phyloP scores from a whole-genome alignment of 1,140 invertebrate species.

The Fopius arisanus region DNA sequence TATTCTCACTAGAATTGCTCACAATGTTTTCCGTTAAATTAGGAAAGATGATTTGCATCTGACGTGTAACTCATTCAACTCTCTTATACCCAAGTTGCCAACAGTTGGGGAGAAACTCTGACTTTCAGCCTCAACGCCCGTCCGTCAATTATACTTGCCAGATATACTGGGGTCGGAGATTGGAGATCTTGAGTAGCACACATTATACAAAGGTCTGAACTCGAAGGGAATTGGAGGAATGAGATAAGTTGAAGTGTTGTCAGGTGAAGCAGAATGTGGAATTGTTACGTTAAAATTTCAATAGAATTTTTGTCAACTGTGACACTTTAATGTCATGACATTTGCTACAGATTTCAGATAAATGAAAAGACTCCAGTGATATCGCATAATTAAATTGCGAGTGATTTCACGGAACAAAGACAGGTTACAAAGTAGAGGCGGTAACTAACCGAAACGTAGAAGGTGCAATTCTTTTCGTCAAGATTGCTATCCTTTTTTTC shows the following conservation, averaged over 20 bases:
- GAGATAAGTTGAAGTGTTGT: constrained; percentile 15
- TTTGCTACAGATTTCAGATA: background rate
- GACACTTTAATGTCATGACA: background rate
- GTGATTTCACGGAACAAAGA: background rate
- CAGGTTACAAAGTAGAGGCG: background rate
- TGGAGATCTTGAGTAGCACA: constrained; percentile 13
- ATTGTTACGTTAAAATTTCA: background rate
- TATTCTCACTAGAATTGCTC: background rate
- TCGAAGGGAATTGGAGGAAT: constrained; percentile 12
- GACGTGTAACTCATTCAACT: constrained; percentile 47
- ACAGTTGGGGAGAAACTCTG: constrained; percentile 44
- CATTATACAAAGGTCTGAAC: background rate
- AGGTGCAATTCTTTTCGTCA: constrained; percentile 5
- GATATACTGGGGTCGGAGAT: constrained; percentile 19
- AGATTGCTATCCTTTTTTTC: constrained; percentile 3
- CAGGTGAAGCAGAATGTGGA: background rate
- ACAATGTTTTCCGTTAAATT: constrained; percentile 59
- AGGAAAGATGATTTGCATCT: constrained; percentile 63
- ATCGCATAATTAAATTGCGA: background rate
- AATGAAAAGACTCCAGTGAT: background rate
- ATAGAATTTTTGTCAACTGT: too few relatives aligned
- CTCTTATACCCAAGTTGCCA: constrained; percentile 57
- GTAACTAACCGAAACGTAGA: constrained; percentile 1
- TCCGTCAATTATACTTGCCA: constrained; percentile 47
- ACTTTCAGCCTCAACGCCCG: constrained; percentile 25